Base-by-base conservation (phyloP, 1,140 invertebrate species). In the Cotesia vestalis region DNA sequence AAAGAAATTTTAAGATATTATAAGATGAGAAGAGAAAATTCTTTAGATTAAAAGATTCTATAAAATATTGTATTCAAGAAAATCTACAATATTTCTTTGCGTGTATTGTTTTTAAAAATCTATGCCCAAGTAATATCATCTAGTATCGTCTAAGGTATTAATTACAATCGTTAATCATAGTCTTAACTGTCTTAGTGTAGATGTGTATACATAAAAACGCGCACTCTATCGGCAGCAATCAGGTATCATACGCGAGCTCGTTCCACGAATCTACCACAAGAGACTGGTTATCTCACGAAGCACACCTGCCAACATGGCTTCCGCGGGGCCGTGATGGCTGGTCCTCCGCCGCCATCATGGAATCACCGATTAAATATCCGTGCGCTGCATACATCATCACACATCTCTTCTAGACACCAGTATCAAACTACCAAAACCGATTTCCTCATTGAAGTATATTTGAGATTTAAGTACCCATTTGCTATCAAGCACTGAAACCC, bases 251-350 rank as follows among this genome's bases (percentile, higher is more conserved):
- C 62, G 36, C 35, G 53, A 61, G 69, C 64, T 64, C 71, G 72
- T 72, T 73, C 72, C 75, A 76, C 69, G 75, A 76, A 76, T 71
- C 71, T 72, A 75, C 60, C 40, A 27, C 27, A 46, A 46, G 40
- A 71, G 69, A 76, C 75, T 76, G 75, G 75, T 76, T 73, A 76
- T 76, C 75, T 72, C 40, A 46, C 74, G 66, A 59, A 64, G 83
- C 86, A 85, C 86, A 87, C 86, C 86, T 87, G 85, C 86, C 85
- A 87, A 87, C 84, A 86, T 87, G 86, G 86, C 86, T 87, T 84
- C 86, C 85, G 86, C 85, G 80, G 83, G 75, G 79, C 82, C 81
- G 80, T 85, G 84, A 85, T 84, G 84, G 83, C 85, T 85, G 83
- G 80, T 82, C 79, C 78, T 80, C 35, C 53, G 76, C 81, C 75